Conservation (phyloP, 2,888 invertebrate genomes). For the Drosophila tanythrix region DNA sequence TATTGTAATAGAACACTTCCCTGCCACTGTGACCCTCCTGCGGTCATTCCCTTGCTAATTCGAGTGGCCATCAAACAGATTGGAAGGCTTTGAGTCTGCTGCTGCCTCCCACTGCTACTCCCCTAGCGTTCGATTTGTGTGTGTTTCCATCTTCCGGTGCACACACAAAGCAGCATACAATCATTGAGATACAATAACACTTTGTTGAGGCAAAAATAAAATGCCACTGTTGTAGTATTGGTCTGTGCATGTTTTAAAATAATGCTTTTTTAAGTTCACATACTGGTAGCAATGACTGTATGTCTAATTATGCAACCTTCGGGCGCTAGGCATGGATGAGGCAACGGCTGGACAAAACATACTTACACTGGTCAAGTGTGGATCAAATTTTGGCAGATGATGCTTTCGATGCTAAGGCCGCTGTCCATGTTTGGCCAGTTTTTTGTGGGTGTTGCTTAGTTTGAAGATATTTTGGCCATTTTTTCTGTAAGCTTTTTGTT, state of each 20-base stretch:
- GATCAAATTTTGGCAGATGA: conserved; percentile 61
- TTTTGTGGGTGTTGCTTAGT: conserved; percentile 68
- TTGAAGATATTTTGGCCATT: conserved; percentile 19
- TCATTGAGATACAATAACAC: conserved; percentile 41
- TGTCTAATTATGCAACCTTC: conserved; percentile 69
- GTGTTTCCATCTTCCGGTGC: conserved; percentile 42
- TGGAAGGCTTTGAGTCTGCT: background rate
- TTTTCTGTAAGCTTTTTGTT: conserved; percentile 50
- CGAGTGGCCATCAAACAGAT: conserved; percentile 23
- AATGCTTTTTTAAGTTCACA: conserved; percentile 40
- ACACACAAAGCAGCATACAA: conserved; percentile 29
- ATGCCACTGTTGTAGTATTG: conserved; percentile 11
- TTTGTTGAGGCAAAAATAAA: conserved; percentile 21
- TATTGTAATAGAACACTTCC: background rate
- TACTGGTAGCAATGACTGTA: conserved; percentile 23
- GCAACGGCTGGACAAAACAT: conserved; percentile 34
- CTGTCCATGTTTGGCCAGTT: conserved; percentile 51
- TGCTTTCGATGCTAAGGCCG: conserved; percentile 48
- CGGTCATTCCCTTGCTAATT: background rate
- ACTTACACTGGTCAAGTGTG: conserved; percentile 49
- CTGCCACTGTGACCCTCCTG: too few relatives aligned
- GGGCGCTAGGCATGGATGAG: conserved; percentile 16
- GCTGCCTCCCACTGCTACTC: background rate
- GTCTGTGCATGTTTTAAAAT: conserved; percentile 12
- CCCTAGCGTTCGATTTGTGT: background rate